Conservation (phyloP, 2,113 vertebrate species). For the Oceanodroma tethys region DNA sequence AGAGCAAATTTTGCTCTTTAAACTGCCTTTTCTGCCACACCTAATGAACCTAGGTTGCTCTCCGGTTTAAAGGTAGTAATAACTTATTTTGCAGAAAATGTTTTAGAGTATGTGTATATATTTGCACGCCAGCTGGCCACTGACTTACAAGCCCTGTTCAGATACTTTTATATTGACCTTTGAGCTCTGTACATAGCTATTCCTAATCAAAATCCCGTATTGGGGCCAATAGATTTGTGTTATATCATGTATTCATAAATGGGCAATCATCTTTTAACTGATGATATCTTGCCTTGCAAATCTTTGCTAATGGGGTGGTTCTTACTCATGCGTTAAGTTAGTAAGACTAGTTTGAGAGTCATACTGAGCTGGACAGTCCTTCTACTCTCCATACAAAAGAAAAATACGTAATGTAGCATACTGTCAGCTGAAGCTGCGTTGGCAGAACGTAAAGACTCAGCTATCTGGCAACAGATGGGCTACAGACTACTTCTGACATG, state of each 20-base stretch:
- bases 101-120: background rate
- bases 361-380: background rate
- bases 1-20: background rate
- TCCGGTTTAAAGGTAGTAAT: background rate
- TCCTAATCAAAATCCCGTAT: background rate
- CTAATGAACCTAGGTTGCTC: background rate
- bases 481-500: conserved; percentile 61
- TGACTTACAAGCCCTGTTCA: background rate
- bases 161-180: background rate
- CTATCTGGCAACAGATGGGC: conserved; percentile 56
- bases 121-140: background rate
- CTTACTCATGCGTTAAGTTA: background rate
- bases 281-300: background rate
- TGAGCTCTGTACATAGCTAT: background rate
- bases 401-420: background rate
- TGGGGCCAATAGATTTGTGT: background rate
- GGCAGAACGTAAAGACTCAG: conserved; percentile 52
- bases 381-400: background rate
- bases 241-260: background rate
- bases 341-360: background rate
- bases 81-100: background rate
- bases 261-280: background rate
- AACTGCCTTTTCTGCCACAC: background rate
- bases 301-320: background rate
- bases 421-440: conserved; percentile 54